Evolutionary conservation across 2,797 vertebrate species (phyloP).

Genomic region (Aphelocoma californica): DNA sequence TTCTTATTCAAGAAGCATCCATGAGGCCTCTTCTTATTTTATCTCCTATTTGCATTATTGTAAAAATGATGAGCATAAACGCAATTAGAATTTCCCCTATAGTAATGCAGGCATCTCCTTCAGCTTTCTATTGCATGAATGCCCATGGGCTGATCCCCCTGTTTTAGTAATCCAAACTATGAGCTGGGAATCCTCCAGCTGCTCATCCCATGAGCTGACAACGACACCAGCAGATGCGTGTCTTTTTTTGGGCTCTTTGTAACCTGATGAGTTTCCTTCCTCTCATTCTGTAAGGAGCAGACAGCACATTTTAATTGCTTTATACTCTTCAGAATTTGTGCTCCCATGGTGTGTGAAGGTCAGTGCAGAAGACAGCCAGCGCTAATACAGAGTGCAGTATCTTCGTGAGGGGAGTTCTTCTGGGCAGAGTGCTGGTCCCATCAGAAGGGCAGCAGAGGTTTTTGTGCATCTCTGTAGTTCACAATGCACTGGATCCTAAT

Average conservation of each 20-base stretch:
- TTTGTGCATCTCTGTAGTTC: neutral
- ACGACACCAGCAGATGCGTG: neutral
- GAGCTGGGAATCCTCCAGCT: neutral
- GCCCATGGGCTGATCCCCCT: neutral
- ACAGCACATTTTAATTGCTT: neutral
- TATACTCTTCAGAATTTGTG: neutral
- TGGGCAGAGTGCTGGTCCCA: neutral
- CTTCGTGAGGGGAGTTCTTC: neutral
- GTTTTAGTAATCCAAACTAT: neutral
- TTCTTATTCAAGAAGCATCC: neutral
- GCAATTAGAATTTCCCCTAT: neutral
- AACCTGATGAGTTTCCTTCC: constrained; percentile 12
- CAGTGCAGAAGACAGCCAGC: neutral
- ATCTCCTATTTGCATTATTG: neutral
- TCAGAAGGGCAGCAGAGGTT: neutral
- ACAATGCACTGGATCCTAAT: neutral
- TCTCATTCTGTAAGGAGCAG: neutral
- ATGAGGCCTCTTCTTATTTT: neutral
- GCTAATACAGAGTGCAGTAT: neutral
- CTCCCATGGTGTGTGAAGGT: neutral
- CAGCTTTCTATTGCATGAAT: neutral
- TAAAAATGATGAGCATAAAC: neutral
- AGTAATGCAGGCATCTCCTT: neutral
- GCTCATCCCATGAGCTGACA: neutral
- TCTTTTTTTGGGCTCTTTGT: neutral